Base-by-base conservation (phyloP, 2,113 vertebrate species). In the Sander lucioperca region DNA sequence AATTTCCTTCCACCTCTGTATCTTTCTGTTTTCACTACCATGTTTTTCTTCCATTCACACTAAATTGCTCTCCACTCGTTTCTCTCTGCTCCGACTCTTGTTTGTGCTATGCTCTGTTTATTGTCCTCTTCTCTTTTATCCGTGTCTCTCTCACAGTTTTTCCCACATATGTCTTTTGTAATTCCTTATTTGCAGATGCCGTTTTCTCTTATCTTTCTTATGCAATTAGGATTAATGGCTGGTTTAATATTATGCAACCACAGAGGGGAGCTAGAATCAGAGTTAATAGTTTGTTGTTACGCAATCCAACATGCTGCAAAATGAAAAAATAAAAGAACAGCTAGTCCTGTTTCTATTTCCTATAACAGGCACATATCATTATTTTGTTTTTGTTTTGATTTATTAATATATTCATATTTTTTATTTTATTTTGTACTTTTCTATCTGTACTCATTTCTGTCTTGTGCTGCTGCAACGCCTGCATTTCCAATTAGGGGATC, bases 241-340 rank as follows among this genome's bases (percentile, higher is more conserved):
- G 74, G 9, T 86, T 77, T 47, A 45, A 51, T 15, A 66, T 86
- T 86, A 86, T 64, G 81, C 78, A 90, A 88, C 48, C n/a, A 3
- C 43, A 39, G 23, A 18, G 45, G 27, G 54, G 57, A 1, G 11
- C 7, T 25, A 48, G 53, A 78, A 57, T 74, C 61, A 45, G 68
- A 73, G 69, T 71, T 71, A 70, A 65, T 83, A 45, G 45, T 74
- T 74, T 45, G 43, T 6, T 47, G 79, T 80, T 80, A 82, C 72
- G 70, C 64, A 85, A 82, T 59, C 45, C 8, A 33, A 68, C 66
- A 43, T 4, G 33, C 30, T 45, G 13, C 6, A 4, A 45, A n/a
- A 67, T 2, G 2, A 13, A 67, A 36, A 30, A 64, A 18, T 7
- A 8, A 54, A 54, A 9, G 9, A 47, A 2, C 33, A 27, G 27